phyloP scores from a whole-genome alignment of 2,113 vertebrate genomes.

The Monopterus albus region DNA sequence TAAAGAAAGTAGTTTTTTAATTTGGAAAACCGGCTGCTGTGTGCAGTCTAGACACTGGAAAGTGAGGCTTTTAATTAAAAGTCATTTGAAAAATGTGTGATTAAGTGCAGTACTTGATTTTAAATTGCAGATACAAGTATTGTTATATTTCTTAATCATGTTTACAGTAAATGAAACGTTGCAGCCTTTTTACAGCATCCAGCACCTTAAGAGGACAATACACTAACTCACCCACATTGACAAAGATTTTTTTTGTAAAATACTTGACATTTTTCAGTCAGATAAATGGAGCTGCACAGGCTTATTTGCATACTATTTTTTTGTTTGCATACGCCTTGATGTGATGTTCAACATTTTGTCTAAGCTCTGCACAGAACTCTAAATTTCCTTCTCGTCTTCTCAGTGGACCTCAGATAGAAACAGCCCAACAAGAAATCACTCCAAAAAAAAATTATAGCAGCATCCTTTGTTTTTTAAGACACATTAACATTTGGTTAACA shows the following conservation, averaged over 20 bases:
- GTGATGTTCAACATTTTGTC: constrained; percentile 46
- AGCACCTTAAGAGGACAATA: not conserved
- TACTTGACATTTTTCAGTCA: constrained; percentile 19
- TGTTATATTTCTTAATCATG: constrained; percentile 4
- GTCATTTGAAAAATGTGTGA: not conserved
- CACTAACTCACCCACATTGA: constrained; percentile 9
- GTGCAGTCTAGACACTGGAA: not conserved
- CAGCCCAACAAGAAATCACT: not conserved
- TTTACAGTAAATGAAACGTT: too few relatives aligned
- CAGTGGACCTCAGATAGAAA: constrained; percentile 18
- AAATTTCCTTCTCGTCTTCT: constrained; percentile 30
- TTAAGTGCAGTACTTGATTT: not conserved
- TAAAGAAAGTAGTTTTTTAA: constrained; percentile 18
- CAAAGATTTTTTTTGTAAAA: constrained; percentile 20
- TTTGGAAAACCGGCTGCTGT: not conserved
- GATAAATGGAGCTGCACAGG: constrained; percentile 32
- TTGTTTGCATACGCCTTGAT: constrained; percentile 60
- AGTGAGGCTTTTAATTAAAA: not conserved
- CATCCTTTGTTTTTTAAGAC: not conserved
- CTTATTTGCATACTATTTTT: constrained; percentile 70
- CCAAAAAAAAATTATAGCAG: not conserved
- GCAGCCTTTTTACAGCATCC: not conserved
- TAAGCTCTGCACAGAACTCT: constrained; percentile 31
- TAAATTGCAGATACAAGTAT: too few relatives aligned
- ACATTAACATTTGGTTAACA: not conserved